Evolutionary conservation across 1,140 invertebrate species (phyloP).

Genomic region (Wiebesia pumilae): DNA sequence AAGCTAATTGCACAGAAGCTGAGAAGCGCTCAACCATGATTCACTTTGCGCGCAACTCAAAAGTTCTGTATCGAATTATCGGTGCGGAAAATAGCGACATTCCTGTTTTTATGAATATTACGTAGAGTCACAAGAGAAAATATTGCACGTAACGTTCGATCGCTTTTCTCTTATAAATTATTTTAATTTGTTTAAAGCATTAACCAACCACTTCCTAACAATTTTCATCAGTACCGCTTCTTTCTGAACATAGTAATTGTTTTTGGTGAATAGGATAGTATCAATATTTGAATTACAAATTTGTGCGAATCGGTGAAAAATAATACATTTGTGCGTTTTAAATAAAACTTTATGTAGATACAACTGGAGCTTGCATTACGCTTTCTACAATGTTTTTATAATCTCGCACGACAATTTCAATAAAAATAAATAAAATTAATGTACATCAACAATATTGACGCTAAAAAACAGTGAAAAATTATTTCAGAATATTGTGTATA

Average conservation of each 20-base stretch:
- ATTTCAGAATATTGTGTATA: neutral
- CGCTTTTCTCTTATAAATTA: neutral
- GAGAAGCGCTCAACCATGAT: neutral
- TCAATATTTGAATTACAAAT: too few species aligned
- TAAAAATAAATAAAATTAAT: neutral
- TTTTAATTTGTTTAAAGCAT: neutral
- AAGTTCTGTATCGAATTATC: neutral
- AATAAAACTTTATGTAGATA: too few species aligned
- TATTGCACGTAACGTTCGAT: neutral
- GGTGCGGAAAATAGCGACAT: neutral
- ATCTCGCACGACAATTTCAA: neutral
- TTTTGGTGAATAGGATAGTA: too few species aligned
- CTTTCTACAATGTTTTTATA: neutral
- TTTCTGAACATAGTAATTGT: neutral
- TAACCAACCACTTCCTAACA: neutral
- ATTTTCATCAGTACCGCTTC: neutral
- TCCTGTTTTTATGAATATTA: neutral
- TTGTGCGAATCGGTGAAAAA: too few species aligned
- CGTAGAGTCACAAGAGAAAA: neutral
- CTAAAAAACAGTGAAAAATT: neutral
- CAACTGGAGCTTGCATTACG: too few species aligned
- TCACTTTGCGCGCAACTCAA: neutral
- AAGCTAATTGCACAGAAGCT: neutral
- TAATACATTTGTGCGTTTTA: too few species aligned
- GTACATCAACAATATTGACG: neutral